A percentile compares a stretch with the other conserved stretches of the same genome.
Evolutionary conservation across 2,113 vertebrate species (phyloP).

Genomic region (Ptychochromis oligacanthus): DNA sequence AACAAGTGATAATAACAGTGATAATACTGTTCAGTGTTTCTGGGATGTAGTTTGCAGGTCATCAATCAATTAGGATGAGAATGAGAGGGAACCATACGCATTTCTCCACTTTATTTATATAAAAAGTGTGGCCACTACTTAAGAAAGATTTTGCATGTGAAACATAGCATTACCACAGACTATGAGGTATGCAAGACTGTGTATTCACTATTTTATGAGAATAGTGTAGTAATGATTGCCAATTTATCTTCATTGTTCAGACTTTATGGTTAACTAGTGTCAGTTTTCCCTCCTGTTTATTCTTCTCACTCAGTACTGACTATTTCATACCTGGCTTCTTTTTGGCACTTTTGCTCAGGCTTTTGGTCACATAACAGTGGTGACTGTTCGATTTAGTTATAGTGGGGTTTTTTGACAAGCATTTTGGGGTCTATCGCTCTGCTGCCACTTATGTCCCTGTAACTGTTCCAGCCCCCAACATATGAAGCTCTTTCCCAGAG

Average conservation of each 20-base stretch:
- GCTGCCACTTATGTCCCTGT: constrained; percentile 32
- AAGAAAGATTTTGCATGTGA: not conserved
- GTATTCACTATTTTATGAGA: not conserved
- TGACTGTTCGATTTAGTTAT: not conserved
- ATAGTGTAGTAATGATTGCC: not conserved
- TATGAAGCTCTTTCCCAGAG: constrained; percentile 43
- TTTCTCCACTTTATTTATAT: too few species aligned
- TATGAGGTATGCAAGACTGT: not conserved
- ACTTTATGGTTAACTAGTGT: not conserved
- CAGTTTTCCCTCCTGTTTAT: not conserved
- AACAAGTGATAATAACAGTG: constrained; percentile 3
- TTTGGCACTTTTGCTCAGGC: not conserved
- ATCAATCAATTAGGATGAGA: not conserved
- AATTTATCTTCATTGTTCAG: constrained; percentile 1
- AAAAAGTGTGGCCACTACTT: not conserved
- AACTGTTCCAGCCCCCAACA: constrained; percentile 20
- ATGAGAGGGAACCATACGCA: not conserved
- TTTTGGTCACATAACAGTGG: not conserved
- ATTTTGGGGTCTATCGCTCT: constrained; percentile 25
- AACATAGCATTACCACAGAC: not conserved
- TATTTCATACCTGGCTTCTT: not conserved
- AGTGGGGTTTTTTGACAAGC: not conserved
- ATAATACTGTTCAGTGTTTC: not conserved
- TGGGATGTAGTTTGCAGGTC: not conserved
- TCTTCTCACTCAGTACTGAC: not conserved